Evolutionary conservation across 2,113 vertebrate species (phyloP).

Genomic region (Romanogobio albipinnatus): DNA sequence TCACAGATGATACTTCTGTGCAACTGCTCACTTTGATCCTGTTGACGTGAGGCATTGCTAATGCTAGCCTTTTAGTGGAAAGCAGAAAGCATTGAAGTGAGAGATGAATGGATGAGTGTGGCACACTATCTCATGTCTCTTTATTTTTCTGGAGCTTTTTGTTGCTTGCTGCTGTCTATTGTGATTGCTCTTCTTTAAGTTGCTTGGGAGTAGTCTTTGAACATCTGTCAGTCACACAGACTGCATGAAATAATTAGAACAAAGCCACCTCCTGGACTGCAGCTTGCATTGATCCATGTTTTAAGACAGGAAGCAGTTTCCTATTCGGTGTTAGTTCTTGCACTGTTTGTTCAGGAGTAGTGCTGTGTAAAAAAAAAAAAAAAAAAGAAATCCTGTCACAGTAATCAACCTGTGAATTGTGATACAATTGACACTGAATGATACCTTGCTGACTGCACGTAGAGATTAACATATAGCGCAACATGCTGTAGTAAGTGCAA

Average conservation of each 20-base stretch:
- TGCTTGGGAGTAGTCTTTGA: conserved; percentile 26
- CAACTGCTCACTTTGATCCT: conserved; percentile 54
- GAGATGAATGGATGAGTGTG: conserved; percentile 50
- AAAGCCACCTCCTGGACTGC: conserved; percentile 2
- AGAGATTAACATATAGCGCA: not conserved
- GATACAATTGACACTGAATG: not conserved
- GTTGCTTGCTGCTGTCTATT: conserved; percentile 9
- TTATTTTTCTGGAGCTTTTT: conserved; percentile 33
- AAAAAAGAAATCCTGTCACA: not conserved
- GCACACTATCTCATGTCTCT: conserved; percentile 30
- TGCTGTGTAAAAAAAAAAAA: not conserved
- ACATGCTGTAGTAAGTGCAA: not conserved
- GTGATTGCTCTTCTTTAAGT: not conserved
- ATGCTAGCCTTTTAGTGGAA: conserved; percentile 42
- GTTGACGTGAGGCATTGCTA: conserved; percentile 25
- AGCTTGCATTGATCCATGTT: conserved; percentile 7
- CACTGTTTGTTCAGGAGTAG: not conserved
- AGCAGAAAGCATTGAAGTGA: conserved; percentile 53
- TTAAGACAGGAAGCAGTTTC: not conserved
- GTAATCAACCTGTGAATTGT: not conserved
- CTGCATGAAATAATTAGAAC: conserved; percentile 31
- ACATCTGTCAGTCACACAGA: conserved; percentile 13
- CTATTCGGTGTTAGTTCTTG: not conserved
- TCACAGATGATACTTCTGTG: conserved; percentile 28
- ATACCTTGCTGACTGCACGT: not conserved